phyloP scores from a whole-genome alignment of 2,888 invertebrate species.

The Bimastos eiseni region DNA sequence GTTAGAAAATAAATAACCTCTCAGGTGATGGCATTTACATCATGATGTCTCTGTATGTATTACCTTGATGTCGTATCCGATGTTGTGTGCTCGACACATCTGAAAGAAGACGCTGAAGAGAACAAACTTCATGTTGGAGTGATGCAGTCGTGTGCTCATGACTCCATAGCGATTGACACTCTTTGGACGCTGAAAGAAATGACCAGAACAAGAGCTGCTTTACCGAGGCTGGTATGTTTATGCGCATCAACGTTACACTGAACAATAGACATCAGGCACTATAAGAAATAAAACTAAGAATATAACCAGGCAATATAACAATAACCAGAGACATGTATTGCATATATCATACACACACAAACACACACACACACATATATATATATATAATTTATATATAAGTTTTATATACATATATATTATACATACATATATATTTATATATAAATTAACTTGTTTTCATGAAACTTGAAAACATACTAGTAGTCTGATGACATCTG shows the following conservation, averaged over 20 bases:
- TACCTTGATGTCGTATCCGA: slow-evolving; percentile 62
- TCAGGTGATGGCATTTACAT: neutral
- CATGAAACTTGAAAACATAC: no score
- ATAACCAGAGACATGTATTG: neutral
- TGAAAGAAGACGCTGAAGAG: slow-evolving; percentile 63
- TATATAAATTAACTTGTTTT: no score
- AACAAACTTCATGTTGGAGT: slow-evolving; percentile 62
- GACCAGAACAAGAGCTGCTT: neutral
- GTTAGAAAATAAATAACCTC: no score
- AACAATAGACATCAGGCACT: neutral
- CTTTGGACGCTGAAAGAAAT: slow-evolving; percentile 40
- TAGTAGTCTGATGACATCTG: no score
- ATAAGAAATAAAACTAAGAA: neutral
- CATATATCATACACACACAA: neutral
- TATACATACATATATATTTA: no score
- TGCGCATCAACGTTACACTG: neutral
- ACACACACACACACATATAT: neutral
- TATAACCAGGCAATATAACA: neutral
- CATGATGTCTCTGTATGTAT: neutral
- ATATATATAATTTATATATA: no score
- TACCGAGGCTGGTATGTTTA: neutral
- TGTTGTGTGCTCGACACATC: slow-evolving; percentile 62
- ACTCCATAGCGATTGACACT: slow-evolving; percentile 57
- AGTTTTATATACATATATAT: no score
- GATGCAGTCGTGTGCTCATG: slow-evolving; percentile 58